Evolutionary conservation across 1,140 invertebrate genomes (phyloP).

Genomic region (Ips typographus): DNA sequence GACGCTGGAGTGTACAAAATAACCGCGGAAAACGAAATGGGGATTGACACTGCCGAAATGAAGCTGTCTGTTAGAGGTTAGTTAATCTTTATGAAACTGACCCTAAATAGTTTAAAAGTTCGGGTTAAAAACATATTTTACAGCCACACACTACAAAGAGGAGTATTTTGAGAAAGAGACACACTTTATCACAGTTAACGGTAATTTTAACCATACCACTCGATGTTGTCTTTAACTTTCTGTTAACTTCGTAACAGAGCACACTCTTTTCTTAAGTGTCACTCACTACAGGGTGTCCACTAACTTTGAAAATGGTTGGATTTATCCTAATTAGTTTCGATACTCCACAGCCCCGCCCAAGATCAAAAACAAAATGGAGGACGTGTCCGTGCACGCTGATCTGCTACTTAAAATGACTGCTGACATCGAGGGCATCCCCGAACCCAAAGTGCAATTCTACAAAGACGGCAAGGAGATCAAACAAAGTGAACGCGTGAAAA

Average conservation of each 20-base stretch:
- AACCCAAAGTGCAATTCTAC: slow-evolving; percentile 80
- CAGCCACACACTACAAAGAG: no score
- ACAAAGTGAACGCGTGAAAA: slow-evolving; percentile 67
- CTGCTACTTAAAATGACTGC: slow-evolving; percentile 71
- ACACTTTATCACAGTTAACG: no score
- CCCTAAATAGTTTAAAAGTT: no score
- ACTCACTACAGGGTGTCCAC: not conserved
- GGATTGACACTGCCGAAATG: slow-evolving; percentile 74
- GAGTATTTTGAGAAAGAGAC: no score
- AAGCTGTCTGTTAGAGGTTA: slow-evolving; percentile 72
- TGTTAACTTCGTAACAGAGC: no score
- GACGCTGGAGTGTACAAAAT: slow-evolving; percentile 87
- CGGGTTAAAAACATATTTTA: no score
- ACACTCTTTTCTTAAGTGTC: no score
- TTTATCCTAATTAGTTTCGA: not conserved
- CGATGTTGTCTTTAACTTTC: no score
- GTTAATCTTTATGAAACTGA: not conserved
- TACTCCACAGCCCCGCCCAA: slow-evolving; percentile 68
- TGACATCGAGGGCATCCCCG: slow-evolving; percentile 81
- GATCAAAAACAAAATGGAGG: slow-evolving; percentile 76
- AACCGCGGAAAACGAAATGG: slow-evolving; percentile 85
- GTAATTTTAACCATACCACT: no score
- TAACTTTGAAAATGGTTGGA: not conserved
- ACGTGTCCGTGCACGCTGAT: slow-evolving; percentile 69
- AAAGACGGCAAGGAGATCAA: slow-evolving; percentile 80